Conservation (phyloP, 2,797 vertebrate genomes). For the Tympanoctomys barrerae region DNA sequence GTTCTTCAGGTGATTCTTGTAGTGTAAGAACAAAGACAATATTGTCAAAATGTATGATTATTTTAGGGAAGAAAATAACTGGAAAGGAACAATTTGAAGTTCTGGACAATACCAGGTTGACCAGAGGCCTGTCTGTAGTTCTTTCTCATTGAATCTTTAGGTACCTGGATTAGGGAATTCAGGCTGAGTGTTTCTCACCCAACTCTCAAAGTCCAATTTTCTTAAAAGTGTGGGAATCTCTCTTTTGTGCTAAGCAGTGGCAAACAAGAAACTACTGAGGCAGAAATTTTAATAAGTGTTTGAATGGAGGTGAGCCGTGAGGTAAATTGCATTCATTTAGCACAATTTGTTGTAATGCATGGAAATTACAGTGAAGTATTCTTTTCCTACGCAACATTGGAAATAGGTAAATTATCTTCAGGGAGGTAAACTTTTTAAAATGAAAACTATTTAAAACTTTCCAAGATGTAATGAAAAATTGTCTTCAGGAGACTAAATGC, state of each 20-base stretch:
- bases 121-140: not conserved
- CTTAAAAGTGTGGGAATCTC: not conserved
- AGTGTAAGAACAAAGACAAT: not conserved
- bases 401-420: slow-evolving; percentile 40
- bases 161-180: not conserved
- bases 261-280: not conserved
- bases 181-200: not conserved
- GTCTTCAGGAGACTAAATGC: slow-evolving; percentile 22
- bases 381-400: not conserved
- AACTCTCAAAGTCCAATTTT: not conserved
- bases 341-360: not conserved
- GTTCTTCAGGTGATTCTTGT: not conserved
- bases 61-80: slow-evolving; percentile 60
- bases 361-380: not conserved
- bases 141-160: not conserved
- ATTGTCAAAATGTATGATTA: not conserved
- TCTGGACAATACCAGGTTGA: not conserved
- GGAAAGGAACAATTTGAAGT: not conserved
- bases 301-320: not conserved
- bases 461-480: slow-evolving; percentile 54
- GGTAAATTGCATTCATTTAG: not conserved
- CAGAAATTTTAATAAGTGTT: not conserved
- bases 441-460: slow-evolving; percentile 46
- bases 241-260: not conserved
- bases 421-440: slow-evolving; percentile 54